Base-by-base conservation (phyloP, 2,797 vertebrate species). In the Catostomus latipinnis region DNA sequence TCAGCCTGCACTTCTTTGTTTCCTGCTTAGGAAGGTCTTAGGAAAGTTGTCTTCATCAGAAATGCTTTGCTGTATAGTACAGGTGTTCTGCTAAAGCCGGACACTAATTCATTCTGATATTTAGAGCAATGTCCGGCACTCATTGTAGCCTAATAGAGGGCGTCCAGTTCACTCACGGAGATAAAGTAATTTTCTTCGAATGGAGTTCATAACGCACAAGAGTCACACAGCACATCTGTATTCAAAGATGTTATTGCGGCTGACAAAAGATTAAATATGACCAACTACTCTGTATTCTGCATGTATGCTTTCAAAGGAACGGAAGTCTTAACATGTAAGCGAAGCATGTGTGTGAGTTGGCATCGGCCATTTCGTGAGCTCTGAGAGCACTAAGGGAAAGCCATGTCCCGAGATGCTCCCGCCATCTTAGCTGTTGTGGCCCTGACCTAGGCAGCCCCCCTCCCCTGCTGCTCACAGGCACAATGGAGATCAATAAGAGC, bases 371-470 rank as follows among this genome's bases (percentile, higher is more conserved):
- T 91, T 90, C 84, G 82, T 83, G 73, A 84, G 82, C 84, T 12
- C 22, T 18, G 56, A 46, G 73, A 78, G 89, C 85, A 89, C 90
- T 92, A 91, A 91, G 74, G 92, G 92, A 91, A 87, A 88, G 90
- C 87, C 85, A 87, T 92, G 91, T 88, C 92, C 90, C 82, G 86
- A 92, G 89, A 92, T 88, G 90, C 90, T 91, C 90, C 91, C 89
- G 86, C 92, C 92, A 93, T 94, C 92, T 94, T 93, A 91, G 91
- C 90, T 93, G 89, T 89, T 87, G 91, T 78, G 83, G 90, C 90
- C 90, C 87, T 94, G 93, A 94, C 92, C 92, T 62, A 13, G 77
- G 81, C 81, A 78, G 61, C 74, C 81, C 81, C 79, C 70, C 71
- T 81, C 77, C 82, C 67, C 58, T 52, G 54, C 76, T 14, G 14